A percentile compares a stretch with the other conserved stretches of the same genome.
Conservation (phyloP, 2,888 invertebrate species). For the Hyles lineata region DNA sequence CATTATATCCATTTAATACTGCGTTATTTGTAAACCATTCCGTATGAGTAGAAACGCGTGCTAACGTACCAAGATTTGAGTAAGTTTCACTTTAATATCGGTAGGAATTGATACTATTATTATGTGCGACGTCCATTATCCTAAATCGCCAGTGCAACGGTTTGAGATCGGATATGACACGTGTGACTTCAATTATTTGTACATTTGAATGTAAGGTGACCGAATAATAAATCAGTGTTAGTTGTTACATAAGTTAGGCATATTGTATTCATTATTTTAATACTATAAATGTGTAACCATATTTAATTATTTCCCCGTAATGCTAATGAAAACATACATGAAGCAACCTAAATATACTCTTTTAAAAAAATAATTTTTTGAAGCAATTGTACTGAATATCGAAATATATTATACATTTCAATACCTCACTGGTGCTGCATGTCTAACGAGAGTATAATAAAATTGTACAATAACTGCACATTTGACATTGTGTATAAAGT, state of each 20-base stretch:
- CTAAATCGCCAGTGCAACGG: neutral
- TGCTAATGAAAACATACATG: too few relatives aligned
- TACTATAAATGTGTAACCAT: too few relatives aligned
- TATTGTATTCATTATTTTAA: too few relatives aligned
- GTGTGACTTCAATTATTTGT: neutral
- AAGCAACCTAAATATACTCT: too few relatives aligned
- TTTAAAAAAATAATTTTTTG: too few relatives aligned
- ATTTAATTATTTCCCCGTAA: too few relatives aligned
- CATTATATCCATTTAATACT: too few relatives aligned
- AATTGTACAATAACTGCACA: neutral
- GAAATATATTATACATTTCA: neutral
- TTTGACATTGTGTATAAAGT: slow-evolving; percentile 1
- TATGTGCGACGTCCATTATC: neutral
- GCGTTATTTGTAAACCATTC: too few relatives aligned
- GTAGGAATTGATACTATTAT: slow-evolving; percentile 2
- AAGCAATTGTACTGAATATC: neutral
- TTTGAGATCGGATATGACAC: neutral
- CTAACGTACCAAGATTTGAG: too few relatives aligned
- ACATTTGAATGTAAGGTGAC: neutral
- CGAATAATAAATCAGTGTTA: too few relatives aligned
- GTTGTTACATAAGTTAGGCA: too few relatives aligned
- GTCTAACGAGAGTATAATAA: slow-evolving; percentile 1
- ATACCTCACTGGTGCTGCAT: neutral
- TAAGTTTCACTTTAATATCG: slow-evolving; percentile 3
- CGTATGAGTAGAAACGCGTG: neutral